A percentile compares a stretch with the other conserved stretches of the same genome.
Evolutionary conservation across 2,113 vertebrate genomes (phyloP).

Genomic region (Phrynosoma blainvillii): DNA sequence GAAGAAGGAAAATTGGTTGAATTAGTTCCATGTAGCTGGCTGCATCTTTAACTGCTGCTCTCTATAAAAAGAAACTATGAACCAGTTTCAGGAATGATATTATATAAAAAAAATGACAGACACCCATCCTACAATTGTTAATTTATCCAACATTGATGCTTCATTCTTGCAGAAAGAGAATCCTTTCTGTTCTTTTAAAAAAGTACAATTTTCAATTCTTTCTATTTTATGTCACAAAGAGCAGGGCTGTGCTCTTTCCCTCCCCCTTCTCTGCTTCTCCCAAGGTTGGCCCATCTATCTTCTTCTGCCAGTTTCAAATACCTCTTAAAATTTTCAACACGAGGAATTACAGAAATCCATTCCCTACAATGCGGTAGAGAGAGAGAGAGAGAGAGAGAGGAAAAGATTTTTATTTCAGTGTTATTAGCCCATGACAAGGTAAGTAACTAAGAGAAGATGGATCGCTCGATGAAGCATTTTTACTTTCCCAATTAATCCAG

Average conservation of each 20-base stretch:
- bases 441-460: constrained; percentile 63
- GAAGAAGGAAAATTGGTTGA: not conserved
- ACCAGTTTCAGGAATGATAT: not conserved
- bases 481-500: constrained; percentile 72
- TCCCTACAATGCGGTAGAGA: constrained; percentile 40
- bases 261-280: constrained; percentile 26
- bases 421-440: constrained; percentile 66
- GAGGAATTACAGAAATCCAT: constrained; percentile 62
- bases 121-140: not conserved
- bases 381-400: not conserved
- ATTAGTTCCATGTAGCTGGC: not conserved
- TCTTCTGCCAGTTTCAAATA: constrained; percentile 31
- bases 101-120: not conserved
- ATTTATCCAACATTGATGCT: not conserved
- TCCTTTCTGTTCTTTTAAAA: too few species aligned
- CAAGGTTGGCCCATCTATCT: not conserved
- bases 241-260: constrained; percentile 42
- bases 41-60: not conserved
- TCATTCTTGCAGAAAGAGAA: too few species aligned
- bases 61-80: not conserved
- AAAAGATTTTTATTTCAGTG: constrained; percentile 56
- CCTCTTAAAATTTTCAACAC: constrained; percentile 56
- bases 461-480: constrained; percentile 64
- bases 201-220: not conserved
- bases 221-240: not conserved